Evolutionary conservation across 2,888 invertebrate genomes (phyloP), one percentile per base, ranked within the genome.

Genomic region (Diaphora mendica): DNA sequence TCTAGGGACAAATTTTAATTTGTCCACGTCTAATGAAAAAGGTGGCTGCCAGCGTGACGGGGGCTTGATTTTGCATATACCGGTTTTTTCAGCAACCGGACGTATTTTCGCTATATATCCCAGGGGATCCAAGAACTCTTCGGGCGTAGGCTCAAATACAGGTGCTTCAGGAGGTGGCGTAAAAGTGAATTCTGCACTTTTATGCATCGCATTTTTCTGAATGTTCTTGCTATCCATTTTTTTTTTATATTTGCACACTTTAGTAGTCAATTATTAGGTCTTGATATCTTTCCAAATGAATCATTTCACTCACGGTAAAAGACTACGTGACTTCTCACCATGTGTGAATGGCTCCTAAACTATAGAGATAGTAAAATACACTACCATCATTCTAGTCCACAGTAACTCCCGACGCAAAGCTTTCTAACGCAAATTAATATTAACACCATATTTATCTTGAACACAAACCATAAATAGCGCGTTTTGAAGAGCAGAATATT

Each of bases 51-150:
- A 98, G 81, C 96, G 96, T 88, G 96, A 91, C 72, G 98, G 98
- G 72, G 98, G 98, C 85, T 96, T 96, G 86, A 98, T 97, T 96
- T 97, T 97, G 89, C 97, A 97, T 79, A 98, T 97, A 77, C 98
- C 98, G 77, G 96, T 96, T 91, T 96, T 96, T 90, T 97, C 97
- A 20, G 97, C 98, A 68, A 97, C 96, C 33, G 97, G 97, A 72
- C 97, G 96, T 82, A 98, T 97, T 94, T 97, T 97, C 62, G 96
- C 96, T 74, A 98, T 97, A 89, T 97, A 98, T 75, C 96, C 97
- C 81, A 98, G 92, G 59, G 97, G 97, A 93, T 98, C 97, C 84
- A 95, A 91, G 90, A 97, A 98, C 91, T 98, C 98, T 91, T 97
- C 97, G 75, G 93, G 94, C 59, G 97, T 97, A 76, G 98, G 98